phyloP scores from a whole-genome alignment of 2,113 vertebrate species.

The Crocuta crocuta region DNA sequence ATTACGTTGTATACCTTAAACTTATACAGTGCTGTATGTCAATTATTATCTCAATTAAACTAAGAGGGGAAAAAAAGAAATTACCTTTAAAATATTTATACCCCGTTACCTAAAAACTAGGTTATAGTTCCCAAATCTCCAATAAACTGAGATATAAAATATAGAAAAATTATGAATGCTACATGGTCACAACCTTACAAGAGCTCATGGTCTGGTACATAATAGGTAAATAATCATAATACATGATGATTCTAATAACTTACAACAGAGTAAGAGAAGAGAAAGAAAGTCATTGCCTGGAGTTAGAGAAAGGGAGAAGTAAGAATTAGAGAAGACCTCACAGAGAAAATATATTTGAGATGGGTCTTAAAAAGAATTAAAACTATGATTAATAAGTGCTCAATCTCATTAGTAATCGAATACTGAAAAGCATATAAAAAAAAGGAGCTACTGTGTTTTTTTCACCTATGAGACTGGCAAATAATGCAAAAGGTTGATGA shows the following conservation, averaged over 20 bases:
- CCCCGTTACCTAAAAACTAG: not conserved
- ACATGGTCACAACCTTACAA: not conserved
- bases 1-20: not conserved
- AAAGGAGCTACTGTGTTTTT: not conserved
- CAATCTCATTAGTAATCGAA: constrained; percentile 24
- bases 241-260: not conserved
- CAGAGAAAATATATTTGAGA: not conserved
- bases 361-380: constrained; percentile 15
- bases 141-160: not conserved
- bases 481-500: not conserved
- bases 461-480: not conserved
- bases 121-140: not conserved
- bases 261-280: not conserved
- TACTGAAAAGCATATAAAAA: not conserved
- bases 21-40: not conserved
- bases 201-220: not conserved
- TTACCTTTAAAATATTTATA: not conserved
- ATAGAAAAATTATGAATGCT: not conserved
- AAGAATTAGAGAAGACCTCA: not conserved
- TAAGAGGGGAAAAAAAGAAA: not conserved
- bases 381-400: not conserved
- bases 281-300: not conserved
- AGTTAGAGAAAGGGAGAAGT: not conserved
- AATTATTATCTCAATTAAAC: not conserved
- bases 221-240: not conserved